phyloP scores from a whole-genome alignment of 2,888 invertebrate genomes.

The Drosophila falleni region DNA sequence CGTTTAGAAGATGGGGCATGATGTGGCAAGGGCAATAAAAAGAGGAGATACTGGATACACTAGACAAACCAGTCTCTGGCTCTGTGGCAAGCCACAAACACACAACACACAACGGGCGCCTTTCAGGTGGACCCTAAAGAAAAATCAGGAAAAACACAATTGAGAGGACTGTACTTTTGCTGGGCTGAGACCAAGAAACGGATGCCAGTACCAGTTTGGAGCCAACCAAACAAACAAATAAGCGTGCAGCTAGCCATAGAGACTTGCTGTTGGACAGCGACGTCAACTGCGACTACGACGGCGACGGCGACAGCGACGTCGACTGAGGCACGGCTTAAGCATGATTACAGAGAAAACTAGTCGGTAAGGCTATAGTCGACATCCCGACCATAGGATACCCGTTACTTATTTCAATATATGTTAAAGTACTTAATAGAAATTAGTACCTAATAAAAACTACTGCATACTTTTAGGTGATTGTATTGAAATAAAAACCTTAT shows the following conservation, averaged over 20 bases:
- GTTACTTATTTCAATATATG: too few species aligned
- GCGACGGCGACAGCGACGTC: too few species aligned
- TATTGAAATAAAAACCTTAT: too few species aligned
- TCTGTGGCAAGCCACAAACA: conserved; percentile 41
- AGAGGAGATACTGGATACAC: conserved; percentile 66
- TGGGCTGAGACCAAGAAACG: conserved; percentile 50
- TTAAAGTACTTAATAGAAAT: too few species aligned
- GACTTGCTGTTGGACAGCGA: too few species aligned
- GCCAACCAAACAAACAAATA: conserved; percentile 76
- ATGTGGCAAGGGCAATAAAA: conserved; percentile 53
- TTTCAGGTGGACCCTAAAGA: conserved; percentile 52
- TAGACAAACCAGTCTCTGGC: conserved; percentile 78
- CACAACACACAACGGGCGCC: conserved; percentile 50
- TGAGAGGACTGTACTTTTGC: conserved; percentile 70
- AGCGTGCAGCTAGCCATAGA: conserved; percentile 71
- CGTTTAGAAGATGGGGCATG: conserved; percentile 38
- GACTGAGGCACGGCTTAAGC: conserved; percentile 58
- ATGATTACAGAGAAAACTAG: conserved; percentile 61
- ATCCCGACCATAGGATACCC: too few species aligned
- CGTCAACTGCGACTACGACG: too few species aligned
- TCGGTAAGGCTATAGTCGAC: too few species aligned
- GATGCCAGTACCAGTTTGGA: conserved; percentile 75
- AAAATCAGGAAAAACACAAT: conserved; percentile 73
- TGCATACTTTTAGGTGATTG: too few species aligned
- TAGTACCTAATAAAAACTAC: too few species aligned